Evolutionary conservation across 2,888 invertebrate species (phyloP), one percentile per base, ranked within the genome.

Genomic region (Eupithecia centaureata): DNA sequence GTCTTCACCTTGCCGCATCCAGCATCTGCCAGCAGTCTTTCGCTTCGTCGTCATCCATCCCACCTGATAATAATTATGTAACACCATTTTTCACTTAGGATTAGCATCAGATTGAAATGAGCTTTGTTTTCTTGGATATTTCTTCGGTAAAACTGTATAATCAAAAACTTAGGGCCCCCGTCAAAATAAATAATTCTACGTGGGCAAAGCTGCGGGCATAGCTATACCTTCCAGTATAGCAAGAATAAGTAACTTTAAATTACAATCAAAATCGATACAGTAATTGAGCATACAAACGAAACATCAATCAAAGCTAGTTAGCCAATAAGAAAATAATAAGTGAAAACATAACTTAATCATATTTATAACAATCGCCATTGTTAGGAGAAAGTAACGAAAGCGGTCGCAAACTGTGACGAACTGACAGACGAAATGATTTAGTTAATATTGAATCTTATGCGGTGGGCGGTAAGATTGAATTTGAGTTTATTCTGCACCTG

Each of bases 331-430:
- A 57, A 30, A 57, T 32, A 57, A 57, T 22, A 68, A 70, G 74
- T 75, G 77, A 76, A 79, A 81, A 81, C 78, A 77, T 77, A 76
- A 77, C 68, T 72, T 77, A 76, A 73, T 79, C 76, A 78, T 80
- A 78, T 79, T 76, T 74, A 77, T 72, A 76, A 76, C 28, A 70
- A 70, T 70, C 63, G 65, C 71, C 68, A 75, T 79, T 81, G 82
- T 82, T 71, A 42, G 59, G 86, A 75, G 86, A 86, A 86, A 86
- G 86, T 82, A 76, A 65, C 63, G 82, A 82, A 78, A 80, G 77
- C 73, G 77, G 63, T 67, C 81, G 78, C 63, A 59, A 59, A 77
- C 79, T 83, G 85, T 86, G 86, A 86, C 86, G 81, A 76, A 76
- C 78, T 68, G 75, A 77, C 76, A 76, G 77, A 60, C 47, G 25